These are phyloP conservation scores for Holothuria glaberrima DNA, from an alignment of 35 echinoderm and acorn worm species.

Conservation along the genomic window DNA sequence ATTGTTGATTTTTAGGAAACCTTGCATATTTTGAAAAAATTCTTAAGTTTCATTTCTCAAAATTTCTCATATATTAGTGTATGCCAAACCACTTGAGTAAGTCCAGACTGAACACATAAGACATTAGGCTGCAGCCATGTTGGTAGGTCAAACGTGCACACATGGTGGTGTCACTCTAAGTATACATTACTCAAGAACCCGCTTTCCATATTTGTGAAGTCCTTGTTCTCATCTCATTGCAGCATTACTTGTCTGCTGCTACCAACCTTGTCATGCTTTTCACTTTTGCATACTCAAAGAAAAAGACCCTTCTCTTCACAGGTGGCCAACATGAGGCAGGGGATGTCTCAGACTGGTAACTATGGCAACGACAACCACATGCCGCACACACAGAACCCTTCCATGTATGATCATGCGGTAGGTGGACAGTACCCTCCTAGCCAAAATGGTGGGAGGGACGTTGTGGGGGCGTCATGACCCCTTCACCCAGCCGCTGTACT, in stretches of 20 bases:
- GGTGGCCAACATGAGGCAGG: slow-evolving; percentile 94
- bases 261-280: not conserved
- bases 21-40: too few relatives aligned
- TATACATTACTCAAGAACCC: too few relatives aligned
- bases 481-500: slow-evolving; percentile 33
- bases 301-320: slow-evolving; percentile 33
- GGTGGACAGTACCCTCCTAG: slow-evolving; percentile 78
- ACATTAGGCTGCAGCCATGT: too few relatives aligned
- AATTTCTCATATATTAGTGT: too few relatives aligned
- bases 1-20: too few relatives aligned
- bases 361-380: slow-evolving; percentile 81
- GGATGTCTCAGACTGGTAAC: slow-evolving; percentile 91
- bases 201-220: too few relatives aligned
- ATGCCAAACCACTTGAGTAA: too few relatives aligned
- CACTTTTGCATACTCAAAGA: not conserved
- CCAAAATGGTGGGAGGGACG: slow-evolving; percentile 64
- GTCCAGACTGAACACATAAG: too few relatives aligned
- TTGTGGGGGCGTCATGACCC: slow-evolving; percentile 92
- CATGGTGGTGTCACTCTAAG: too few relatives aligned
- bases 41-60: too few relatives aligned
- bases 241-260: slow-evolving; percentile 10
- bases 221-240: too few relatives aligned
- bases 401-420: slow-evolving; percentile 90
- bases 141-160: too few relatives aligned
- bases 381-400: slow-evolving; percentile 72